Conservation (phyloP, 2,888 invertebrate genomes). For the Lithodes maja region DNA sequence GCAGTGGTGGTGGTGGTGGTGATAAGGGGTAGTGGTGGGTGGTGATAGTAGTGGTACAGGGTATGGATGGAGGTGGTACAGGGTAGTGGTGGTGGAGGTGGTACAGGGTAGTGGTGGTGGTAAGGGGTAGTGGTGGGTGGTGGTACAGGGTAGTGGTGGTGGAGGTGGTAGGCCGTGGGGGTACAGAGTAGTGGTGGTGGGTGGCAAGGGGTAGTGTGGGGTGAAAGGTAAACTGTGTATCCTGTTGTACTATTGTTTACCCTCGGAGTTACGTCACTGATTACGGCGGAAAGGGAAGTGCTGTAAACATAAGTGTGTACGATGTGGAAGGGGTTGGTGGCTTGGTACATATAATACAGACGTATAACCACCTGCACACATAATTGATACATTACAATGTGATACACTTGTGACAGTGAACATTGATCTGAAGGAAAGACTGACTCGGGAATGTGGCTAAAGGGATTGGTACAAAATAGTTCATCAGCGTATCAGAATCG, state of each 20-base stretch:
- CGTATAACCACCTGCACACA: too few relatives aligned
- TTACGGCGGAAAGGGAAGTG: not conserved
- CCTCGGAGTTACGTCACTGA: not conserved
- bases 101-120: not conserved
- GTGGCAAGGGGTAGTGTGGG: not conserved
- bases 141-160: not conserved
- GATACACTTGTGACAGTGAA: too few relatives aligned
- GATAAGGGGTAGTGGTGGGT: too few relatives aligned
- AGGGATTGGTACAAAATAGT: too few relatives aligned
- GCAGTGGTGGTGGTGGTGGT: too few relatives aligned
- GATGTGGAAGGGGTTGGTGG: not conserved
- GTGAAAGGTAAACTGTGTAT: not conserved
- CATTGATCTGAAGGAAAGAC: too few relatives aligned
- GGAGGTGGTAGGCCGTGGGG: too few relatives aligned
- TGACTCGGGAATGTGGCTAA: too few relatives aligned
- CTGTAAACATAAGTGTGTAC: not conserved
- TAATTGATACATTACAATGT: too few relatives aligned
- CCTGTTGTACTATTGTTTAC: not conserved
- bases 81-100: too few relatives aligned
- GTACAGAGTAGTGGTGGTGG: not conserved
- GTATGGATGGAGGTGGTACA: not conserved
- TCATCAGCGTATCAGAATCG: too few relatives aligned
- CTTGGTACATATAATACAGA: not conserved
- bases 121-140: not conserved
- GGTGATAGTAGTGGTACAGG: not conserved